phyloP scores from a whole-genome alignment of 2,888 invertebrate genomes.

The Rapana venosa region DNA sequence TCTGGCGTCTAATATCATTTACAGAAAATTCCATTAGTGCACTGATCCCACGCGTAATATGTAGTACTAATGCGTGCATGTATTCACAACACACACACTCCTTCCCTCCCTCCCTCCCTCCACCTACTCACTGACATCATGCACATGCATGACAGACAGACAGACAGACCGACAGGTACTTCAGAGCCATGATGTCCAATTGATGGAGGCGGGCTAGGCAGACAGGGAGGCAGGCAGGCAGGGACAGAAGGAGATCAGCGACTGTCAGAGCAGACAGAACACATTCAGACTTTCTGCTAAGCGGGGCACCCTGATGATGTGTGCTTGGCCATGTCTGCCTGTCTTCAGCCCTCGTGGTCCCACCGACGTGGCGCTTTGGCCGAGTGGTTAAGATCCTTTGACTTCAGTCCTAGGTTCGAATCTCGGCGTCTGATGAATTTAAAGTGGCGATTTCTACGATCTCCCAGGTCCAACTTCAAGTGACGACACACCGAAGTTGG shows the following conservation, averaged over 20 bases:
- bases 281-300: too few relatives aligned
- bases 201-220: background rate
- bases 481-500: too few relatives aligned
- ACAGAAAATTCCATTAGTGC: background rate
- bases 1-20: too few relatives aligned
- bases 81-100: constrained; percentile 1
- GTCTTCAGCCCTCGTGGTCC: too few relatives aligned
- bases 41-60: background rate
- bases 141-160: background rate
- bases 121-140: background rate
- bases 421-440: too few relatives aligned
- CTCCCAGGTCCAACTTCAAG: background rate
- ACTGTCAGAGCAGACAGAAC: background rate
- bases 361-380: too few relatives aligned
- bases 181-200: background rate
- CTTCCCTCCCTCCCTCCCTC: background rate
- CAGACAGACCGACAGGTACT: background rate
- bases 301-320: too few relatives aligned
- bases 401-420: too few relatives aligned
- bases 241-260: background rate
- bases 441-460: background rate
- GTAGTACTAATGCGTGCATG: background rate
- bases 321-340: too few relatives aligned
- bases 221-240: background rate
- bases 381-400: too few relatives aligned